Evolutionary conservation across 1,140 invertebrate species (phyloP), one percentile per base, ranked within the genome.

Genomic region (Helicoverpa armigera): DNA sequence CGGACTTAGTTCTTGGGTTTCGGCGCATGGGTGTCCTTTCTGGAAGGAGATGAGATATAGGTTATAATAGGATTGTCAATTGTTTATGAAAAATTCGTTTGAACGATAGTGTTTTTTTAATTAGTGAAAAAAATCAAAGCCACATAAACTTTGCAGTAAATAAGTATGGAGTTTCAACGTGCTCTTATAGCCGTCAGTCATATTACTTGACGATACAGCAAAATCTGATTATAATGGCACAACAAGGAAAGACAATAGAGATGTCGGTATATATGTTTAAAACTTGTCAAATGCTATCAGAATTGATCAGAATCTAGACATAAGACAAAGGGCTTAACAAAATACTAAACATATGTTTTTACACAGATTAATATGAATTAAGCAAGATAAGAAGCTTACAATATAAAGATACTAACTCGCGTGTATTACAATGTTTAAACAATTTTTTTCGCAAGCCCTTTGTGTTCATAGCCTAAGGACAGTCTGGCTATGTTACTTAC

Each of bases 1-100:
- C 2, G 97, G 97, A 79, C 96, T 97, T 7, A 98, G 89, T 91
- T 98, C 98, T 96, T 98, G 98, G 1, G 97, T 98, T 5, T 97
- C 97, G 7, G 97, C 97, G 92, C 98, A 98, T 1, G 97, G 97
- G 77, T 97, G 96, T 5, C 97, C 97, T 81, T 97, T 96, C 95
- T 97, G 94, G 56, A 92, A 89, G 48, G 10, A 4, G 23, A 63
- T 43, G 35, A 43, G 35, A 43, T 43, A 43, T 43, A 43, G 4
- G 35, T 43, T 43, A 43, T 0, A 3, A 1, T 43, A 5, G 35
- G 35, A 35, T 5, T 35, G 7, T 35, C 7, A 35, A 2, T 7
- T 35, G 35, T 35, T 3, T 35, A 35, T 31, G 31, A 2, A 31
- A 31, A 31, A 31, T 4, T 31, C 2, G 31, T 4, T 31, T 31